Evolutionary conservation across 2,888 invertebrate genomes (phyloP).

Genomic region (Eilema griseolum): DNA sequence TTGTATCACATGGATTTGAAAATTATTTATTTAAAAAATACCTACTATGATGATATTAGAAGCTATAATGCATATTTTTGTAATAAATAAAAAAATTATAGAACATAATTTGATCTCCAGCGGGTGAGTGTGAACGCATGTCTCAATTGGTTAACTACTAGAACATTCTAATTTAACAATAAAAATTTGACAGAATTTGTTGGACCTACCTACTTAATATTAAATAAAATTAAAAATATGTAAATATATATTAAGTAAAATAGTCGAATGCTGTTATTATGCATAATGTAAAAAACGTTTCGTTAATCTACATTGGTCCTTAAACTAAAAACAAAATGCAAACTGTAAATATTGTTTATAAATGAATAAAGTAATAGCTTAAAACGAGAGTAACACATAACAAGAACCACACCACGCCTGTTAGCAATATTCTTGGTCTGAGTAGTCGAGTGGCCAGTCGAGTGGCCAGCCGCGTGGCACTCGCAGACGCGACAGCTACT

Average conservation of each 20-base stretch:
- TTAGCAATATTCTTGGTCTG: slow-evolving; percentile 13
- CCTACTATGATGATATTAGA: slow-evolving; percentile 79
- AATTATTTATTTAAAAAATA: slow-evolving; percentile 82
- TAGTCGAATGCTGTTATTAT: slow-evolving; percentile 71
- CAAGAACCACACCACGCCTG: slow-evolving; percentile 49
- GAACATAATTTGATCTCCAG: slow-evolving; percentile 75
- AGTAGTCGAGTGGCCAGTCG: not conserved
- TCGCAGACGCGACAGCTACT: not conserved
- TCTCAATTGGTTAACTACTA: slow-evolving; percentile 71
- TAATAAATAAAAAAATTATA: slow-evolving; percentile 72
- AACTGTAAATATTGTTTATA: slow-evolving; percentile 61
- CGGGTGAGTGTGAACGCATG: slow-evolving; percentile 68
- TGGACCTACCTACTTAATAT: slow-evolving; percentile 87
- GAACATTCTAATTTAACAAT: slow-evolving; percentile 79
- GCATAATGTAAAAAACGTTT: slow-evolving; percentile 64
- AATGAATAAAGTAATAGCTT: slow-evolving; percentile 48
- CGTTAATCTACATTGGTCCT: slow-evolving; percentile 73
- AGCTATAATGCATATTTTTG: slow-evolving; percentile 75
- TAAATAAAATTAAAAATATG: slow-evolving; percentile 80
- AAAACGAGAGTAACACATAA: slow-evolving; percentile 48
- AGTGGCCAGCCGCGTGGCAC: not conserved
- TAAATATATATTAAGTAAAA: slow-evolving; percentile 68
- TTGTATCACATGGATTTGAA: slow-evolving; percentile 86
- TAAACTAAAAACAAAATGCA: slow-evolving; percentile 76
- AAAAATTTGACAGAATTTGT: slow-evolving; percentile 86